These are phyloP conservation scores for Lysandra coridon DNA, from an alignment of 2,888 invertebrate species.

Conservation along the genomic window DNA sequence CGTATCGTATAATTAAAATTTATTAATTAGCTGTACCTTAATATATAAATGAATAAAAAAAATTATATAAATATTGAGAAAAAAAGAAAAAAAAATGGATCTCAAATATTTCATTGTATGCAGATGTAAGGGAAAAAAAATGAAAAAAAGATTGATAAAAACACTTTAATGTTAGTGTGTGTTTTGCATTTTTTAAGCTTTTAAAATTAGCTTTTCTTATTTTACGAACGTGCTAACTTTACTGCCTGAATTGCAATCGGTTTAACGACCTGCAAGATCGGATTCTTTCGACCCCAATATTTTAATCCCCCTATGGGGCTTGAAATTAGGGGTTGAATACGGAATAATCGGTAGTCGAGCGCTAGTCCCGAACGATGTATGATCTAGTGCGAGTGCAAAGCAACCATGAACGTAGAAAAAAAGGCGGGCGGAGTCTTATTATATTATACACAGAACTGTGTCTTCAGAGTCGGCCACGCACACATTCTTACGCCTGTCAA, in stretches of 20 bases:
- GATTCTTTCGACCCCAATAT: not conserved
- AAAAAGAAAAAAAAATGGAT: slow-evolving; percentile 40
- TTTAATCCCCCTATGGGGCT: not conserved
- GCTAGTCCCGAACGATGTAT: slow-evolving; percentile 13
- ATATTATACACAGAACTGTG: too few species aligned
- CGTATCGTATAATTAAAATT: slow-evolving; percentile 29
- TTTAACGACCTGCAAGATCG: not conserved
- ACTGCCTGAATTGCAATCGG: slow-evolving; percentile 20
- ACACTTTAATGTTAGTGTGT: slow-evolving; percentile 30
- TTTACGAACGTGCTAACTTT: slow-evolving; percentile 30
- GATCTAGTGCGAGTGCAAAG: not conserved
- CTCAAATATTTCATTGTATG: slow-evolving; percentile 35
- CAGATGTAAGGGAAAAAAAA: slow-evolving; percentile 27
- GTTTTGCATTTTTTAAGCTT: slow-evolving; percentile 31
- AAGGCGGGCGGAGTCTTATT: too few species aligned
- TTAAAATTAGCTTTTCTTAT: slow-evolving; percentile 31
- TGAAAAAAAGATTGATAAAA: slow-evolving; percentile 39
- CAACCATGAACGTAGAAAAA: too few species aligned
- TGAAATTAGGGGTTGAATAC: not conserved
- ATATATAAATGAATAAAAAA: slow-evolving; percentile 42
- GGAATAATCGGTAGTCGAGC: not conserved
- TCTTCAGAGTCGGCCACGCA: too few species aligned
- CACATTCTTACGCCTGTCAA: too few species aligned
- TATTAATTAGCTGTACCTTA: slow-evolving; percentile 33
- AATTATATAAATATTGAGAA: slow-evolving; percentile 37